Evolutionary conservation across 2,113 vertebrate species (phyloP).

Genomic region (Petroica traversi): DNA sequence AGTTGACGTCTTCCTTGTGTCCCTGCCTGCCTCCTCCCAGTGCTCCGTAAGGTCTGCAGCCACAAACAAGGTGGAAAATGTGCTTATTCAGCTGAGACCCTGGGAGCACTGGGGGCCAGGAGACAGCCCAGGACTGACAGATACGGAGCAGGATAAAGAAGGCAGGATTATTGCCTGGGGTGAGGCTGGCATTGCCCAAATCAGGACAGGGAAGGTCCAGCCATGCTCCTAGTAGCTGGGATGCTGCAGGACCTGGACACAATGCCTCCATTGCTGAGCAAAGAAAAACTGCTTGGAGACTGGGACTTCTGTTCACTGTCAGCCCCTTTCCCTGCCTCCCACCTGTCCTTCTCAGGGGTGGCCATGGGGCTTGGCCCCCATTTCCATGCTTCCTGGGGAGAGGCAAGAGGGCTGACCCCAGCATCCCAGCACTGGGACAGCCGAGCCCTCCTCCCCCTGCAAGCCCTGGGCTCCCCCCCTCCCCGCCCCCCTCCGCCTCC

Average conservation of each 20-base stretch:
- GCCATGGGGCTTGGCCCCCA: too few relatives aligned
- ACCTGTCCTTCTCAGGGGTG: background rate
- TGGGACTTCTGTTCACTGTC: accelerated
- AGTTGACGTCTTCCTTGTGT: background rate
- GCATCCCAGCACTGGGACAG: accelerated
- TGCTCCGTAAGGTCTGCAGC: background rate
- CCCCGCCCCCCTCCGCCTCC: background rate
- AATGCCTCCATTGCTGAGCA: accelerated
- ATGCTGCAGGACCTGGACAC: background rate
- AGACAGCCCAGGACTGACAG: background rate
- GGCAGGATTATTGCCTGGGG: background rate
- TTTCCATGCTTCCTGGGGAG: accelerated
- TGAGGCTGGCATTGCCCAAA: background rate
- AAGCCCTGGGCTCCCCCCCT: background rate
- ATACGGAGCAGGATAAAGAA: background rate
- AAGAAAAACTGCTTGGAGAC: background rate
- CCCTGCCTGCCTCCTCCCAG: background rate
- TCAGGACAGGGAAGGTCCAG: background rate
- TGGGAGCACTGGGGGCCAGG: background rate
- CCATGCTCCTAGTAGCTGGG: background rate
- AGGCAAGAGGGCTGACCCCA: background rate
- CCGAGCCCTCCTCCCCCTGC: accelerated
- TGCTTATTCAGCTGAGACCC: background rate
- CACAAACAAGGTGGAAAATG: background rate
- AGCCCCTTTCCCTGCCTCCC: background rate